Base-by-base conservation (phyloP, 2,113 vertebrate genomes). In the Siniperca chuatsi region DNA sequence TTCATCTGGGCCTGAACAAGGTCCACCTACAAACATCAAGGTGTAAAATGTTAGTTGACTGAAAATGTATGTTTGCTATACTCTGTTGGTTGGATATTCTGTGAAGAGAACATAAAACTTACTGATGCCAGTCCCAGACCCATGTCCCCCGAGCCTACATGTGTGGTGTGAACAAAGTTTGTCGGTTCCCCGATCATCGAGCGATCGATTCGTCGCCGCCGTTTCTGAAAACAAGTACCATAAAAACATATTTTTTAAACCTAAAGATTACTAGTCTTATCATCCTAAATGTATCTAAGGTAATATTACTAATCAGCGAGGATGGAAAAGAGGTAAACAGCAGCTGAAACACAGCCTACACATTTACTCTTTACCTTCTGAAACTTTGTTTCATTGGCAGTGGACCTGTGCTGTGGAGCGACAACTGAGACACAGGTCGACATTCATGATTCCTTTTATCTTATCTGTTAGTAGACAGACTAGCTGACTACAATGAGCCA, bases 181-280 rank as follows among this genome's bases (percentile, higher is more conserved):
- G 96, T 98, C 3, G 97, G 97, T 72, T 97, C 96, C 57, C 97
- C 97, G 16, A 98, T 98, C 97, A 98, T 98, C 29, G 97, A 96
- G 65, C 97, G 95, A 90, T 98, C 97, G 74, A 98, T 96, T 6
- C 97, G 95, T 84, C 87, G 95, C 72, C 95, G 95, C 76, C 96
- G 96, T 93, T 97, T 97, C 96, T 97, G 92, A 73, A 93, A 82
- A 76, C 0, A 2, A 58, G 50, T 0, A 65, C 1, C 25, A 64
- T 21, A 67, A 83, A 67, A 83, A 74, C 16, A 50, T 15, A 3
- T 23, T 4, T 2, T 37, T 37, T 25, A 11, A 42, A 35, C 23
- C 57, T 44, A 1, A 55, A 69, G 40, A 46, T 60, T 4, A 35
- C 10, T 2, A 1, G 1, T 25, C 2, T 35, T 52, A 12, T 20